Base-by-base conservation (phyloP, 35 echinoderm and acorn worm species). In the Apostichopus californicus region DNA sequence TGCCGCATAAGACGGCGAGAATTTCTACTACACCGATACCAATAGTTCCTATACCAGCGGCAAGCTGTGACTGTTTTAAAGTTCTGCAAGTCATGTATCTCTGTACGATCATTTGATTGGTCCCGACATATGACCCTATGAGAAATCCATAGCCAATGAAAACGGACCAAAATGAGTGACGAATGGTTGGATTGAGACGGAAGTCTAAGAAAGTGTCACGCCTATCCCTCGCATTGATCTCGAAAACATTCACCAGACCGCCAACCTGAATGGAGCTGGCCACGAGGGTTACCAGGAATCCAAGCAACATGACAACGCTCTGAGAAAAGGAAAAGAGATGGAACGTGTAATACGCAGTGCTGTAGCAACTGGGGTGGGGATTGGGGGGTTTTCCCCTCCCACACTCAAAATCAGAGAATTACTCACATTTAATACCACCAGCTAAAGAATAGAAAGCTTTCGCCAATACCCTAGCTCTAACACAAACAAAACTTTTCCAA, bases 151-250 rank as follows among this genome's bases (percentile, higher is more conserved):
- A 52, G 8, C 86, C 86, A 52, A 89, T 46, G 52, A 72, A 89
- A 75, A 89, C 86, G 12, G 60, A 72, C 86, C 86, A 89, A 89
- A 89, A 89, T 5, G 63, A 73, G 17, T 72, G 86, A 18, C 86
- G 86, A 4, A 89, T 89, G 15, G 86, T 66, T 17, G 86, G 86
- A 63, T 63, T 54, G 2, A 59, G 56, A 3, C 81, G 81, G 6
- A 85, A 58, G 57, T 85, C 81, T 0, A 85, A 59, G 55, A 85
- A 85, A 8, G 14, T 22, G 13, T 20, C 22, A 11, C 81, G 81
- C 17, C 56, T 55, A 58, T 85, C 55, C 54, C 23, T 13, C 1
- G 58, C n/a, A 55, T 85, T 85, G 20, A 85, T 85, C 7, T 8
- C 18, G 2, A 85, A 59, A 8, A 17, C 57, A 18, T 85, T 59